phyloP scores from a whole-genome alignment of 2,888 invertebrate genomes.

The Eupithecia subfuscata region DNA sequence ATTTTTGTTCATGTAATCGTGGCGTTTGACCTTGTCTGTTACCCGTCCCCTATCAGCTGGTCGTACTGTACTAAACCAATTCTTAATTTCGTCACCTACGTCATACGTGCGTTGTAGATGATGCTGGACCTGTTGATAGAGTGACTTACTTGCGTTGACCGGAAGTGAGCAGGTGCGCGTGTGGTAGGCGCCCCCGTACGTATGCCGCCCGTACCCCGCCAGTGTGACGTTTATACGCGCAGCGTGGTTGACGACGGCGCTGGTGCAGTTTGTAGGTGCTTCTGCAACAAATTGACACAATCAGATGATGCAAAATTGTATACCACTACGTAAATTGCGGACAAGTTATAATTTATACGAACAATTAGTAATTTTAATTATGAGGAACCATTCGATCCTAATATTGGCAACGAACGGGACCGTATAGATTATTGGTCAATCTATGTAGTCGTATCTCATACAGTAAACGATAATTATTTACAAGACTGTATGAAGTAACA shows the following conservation, averaged over 20 bases:
- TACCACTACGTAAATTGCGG: not conserved
- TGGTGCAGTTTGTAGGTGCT: conserved; percentile 22
- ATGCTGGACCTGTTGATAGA: conserved; percentile 40
- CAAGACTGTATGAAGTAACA: not conserved
- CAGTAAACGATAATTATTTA: no score
- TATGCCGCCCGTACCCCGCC: conserved; percentile 74
- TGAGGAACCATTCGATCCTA: no score
- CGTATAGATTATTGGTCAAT: not conserved
- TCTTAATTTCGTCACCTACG: no score
- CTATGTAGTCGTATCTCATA: not conserved
- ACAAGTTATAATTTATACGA: no score
- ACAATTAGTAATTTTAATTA: no score
- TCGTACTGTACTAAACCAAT: no score
- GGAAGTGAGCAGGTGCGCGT: conserved; percentile 77
- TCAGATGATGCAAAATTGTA: not conserved
- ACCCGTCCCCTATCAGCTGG: no score
- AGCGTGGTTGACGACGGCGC: conserved; percentile 33
- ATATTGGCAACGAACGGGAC: not conserved
- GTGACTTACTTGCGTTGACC: conserved; percentile 75
- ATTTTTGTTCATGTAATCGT: no score
- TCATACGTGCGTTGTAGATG: conserved; percentile 43
- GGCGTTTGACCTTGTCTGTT: no score
- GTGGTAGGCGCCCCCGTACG: conserved; percentile 33
- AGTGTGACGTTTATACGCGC: conserved; percentile 33
- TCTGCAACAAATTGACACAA: conserved; percentile 44